phyloP scores from a whole-genome alignment of 2,797 vertebrate genomes.

The Luscinia luscinia region DNA sequence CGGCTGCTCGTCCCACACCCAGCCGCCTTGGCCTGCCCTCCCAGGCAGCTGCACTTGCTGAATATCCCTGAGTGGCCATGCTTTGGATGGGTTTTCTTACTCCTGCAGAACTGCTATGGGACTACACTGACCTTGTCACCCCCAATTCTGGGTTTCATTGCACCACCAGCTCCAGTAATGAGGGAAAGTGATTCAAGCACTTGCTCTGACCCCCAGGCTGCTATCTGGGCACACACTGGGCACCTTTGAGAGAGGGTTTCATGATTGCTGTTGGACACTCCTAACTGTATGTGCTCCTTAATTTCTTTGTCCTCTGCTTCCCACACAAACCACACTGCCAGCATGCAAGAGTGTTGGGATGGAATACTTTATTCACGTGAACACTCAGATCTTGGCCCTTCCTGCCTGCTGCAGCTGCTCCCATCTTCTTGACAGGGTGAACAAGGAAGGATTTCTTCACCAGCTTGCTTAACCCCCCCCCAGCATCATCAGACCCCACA shows the following conservation, averaged over 20 bases:
- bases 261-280: fast-evolving
- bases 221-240: not conserved
- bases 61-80: not conserved
- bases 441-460: slow-evolving; percentile 48
- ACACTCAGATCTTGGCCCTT: not conserved
- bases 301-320: not conserved
- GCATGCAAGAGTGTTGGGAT: not conserved
- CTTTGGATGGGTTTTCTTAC: not conserved
- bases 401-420: slow-evolving; percentile 30
- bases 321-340: not conserved
- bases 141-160: not conserved
- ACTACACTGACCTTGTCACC: fast-evolving
- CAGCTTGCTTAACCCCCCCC: not conserved
- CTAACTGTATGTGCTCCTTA: not conserved
- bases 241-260: not conserved
- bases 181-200: not conserved
- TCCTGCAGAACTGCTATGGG: not conserved
- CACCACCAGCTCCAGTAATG: not conserved
- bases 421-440: not conserved
- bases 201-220: not conserved
- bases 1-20: fast-evolving
- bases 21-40: not conserved
- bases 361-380: slow-evolving; percentile 59
- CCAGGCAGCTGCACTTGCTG: not conserved
- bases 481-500: slow-evolving; percentile 36